phyloP scores from a whole-genome alignment of 2,888 invertebrate genomes.

The Xiphydria camelus region DNA sequence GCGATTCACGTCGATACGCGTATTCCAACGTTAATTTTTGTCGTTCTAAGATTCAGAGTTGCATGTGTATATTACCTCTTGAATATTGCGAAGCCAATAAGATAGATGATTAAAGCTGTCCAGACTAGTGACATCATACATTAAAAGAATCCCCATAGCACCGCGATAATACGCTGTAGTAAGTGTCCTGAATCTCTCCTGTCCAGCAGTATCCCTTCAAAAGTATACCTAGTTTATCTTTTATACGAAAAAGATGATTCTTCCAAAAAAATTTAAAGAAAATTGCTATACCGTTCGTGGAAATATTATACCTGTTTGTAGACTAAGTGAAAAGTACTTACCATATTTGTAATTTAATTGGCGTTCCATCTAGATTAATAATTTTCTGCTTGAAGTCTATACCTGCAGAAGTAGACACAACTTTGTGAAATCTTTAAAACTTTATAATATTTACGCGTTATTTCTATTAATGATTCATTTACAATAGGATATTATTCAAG shows the following conservation, averaged over 20 bases:
- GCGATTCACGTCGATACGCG: too few relatives aligned
- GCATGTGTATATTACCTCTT: constrained; percentile 67
- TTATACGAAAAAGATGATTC: too few relatives aligned
- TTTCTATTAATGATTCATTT: not conserved
- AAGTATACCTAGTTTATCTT: too few relatives aligned
- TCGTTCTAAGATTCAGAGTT: not conserved
- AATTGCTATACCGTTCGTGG: not conserved
- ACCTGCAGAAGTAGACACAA: too few relatives aligned
- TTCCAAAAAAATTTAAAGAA: too few relatives aligned
- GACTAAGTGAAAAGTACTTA: too few relatives aligned
- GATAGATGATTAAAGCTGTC: constrained; percentile 89
- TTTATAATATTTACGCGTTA: not conserved
- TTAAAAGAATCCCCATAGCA: constrained; percentile 87
- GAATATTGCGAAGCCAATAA: constrained; percentile 89
- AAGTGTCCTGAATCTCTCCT: constrained; percentile 74
- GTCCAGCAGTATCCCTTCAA: constrained; percentile 85
- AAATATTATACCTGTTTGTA: too few relatives aligned
- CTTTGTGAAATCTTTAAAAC: not conserved
- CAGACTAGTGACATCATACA: constrained; percentile 88
- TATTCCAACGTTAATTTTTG: too few relatives aligned
- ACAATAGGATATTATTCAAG: too few relatives aligned
- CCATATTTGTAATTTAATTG: constrained; percentile 79
- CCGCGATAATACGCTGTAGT: constrained; percentile 89
- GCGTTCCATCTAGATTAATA: constrained; percentile 82
- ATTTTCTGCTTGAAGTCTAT: constrained; percentile 91